Evolutionary conservation across 2,113 vertebrate genomes (phyloP), one percentile per base, ranked within the genome.

Genomic region (Actinemys pallida): DNA sequence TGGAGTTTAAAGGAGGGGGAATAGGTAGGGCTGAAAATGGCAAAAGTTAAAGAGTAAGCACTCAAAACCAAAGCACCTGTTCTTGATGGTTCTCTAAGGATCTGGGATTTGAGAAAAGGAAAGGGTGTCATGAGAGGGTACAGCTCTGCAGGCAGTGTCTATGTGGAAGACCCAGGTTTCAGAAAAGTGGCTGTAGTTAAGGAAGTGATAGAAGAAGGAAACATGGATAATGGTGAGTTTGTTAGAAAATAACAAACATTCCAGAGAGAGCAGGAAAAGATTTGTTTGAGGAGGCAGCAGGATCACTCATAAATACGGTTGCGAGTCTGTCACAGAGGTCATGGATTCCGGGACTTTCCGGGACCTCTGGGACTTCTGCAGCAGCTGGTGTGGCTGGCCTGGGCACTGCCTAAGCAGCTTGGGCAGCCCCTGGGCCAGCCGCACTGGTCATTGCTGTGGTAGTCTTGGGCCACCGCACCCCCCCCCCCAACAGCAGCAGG

Each of bases 181-280:
- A 45, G 9, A 0, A 29, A 76, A 84, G 14, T 88, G 86, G 27
- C 5, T 75, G 14, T 1, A 65, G 45, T 5, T 81, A 72, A 13
- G 6, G 39, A 85, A 88, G 84, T 54, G 20, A 80, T 1, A 53
- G 49, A 83, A 57, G 13, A 7, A 39, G 29, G 50, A 87, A 87
- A 0, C 1, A 2, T 13, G 2, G 80, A 54, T 16, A 47, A 20
- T 54, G 20, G 53, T 54, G 6, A 56, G 1, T 25, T 3, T 90
- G 8, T 90, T 81, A 57, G 29, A 82, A 83, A 9, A 81, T 5
- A 47, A 39, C 0, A 90, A 53, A 2, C 3, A 88, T 49, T 89
- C 1, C 1, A 8, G 84, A 89, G 6, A 49, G 31, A 3, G 39
- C 5, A 76, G 78, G 39, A 39, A 75, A 7, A 0, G 1, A 35